Percentiles rank a stretch among this genome's conserved stretches.
phyloP scores from a whole-genome alignment of 2,113 vertebrate genomes.

The Orthochromis indermauri region DNA sequence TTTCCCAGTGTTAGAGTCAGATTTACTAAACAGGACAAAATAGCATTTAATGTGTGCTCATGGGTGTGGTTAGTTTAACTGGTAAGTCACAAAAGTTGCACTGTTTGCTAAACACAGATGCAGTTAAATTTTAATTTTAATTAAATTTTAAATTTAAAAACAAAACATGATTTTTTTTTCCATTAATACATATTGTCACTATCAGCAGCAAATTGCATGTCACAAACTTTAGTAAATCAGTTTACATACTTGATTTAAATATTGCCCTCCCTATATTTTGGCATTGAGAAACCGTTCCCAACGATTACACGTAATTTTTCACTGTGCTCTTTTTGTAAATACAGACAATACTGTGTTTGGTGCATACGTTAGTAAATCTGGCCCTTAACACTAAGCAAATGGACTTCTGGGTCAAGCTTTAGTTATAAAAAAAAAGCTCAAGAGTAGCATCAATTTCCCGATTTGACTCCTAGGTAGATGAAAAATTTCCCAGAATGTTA shows the following conservation, averaged over 20 bases:
- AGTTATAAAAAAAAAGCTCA: neutral
- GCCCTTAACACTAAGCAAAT: neutral
- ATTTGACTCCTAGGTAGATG: neutral
- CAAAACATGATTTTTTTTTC: too few relatives aligned
- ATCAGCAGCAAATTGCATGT: neutral
- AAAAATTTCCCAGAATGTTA: neutral
- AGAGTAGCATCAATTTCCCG: neutral
- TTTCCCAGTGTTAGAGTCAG: neutral
- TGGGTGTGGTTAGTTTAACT: neutral
- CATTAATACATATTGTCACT: neutral
- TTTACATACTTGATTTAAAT: neutral
- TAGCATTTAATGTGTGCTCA: neutral
- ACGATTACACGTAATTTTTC: fast-evolving
- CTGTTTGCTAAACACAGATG: neutral
- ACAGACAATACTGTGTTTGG: neutral
- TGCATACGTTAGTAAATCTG: neutral
- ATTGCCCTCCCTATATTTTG: neutral
- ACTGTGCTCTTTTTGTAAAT: neutral
- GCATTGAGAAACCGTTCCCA: neutral
- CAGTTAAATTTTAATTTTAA: neutral
- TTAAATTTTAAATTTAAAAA: neutral
- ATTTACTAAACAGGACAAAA: neutral
- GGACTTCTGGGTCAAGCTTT: neutral
- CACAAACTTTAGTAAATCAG: neutral
- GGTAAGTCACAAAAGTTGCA: neutral